A percentile compares a stretch with the other conserved stretches of the same genome.
Evolutionary conservation across 53 echinoderm and acorn worm genomes (phyloP).

Genomic region (Echinometra lucunter): DNA sequence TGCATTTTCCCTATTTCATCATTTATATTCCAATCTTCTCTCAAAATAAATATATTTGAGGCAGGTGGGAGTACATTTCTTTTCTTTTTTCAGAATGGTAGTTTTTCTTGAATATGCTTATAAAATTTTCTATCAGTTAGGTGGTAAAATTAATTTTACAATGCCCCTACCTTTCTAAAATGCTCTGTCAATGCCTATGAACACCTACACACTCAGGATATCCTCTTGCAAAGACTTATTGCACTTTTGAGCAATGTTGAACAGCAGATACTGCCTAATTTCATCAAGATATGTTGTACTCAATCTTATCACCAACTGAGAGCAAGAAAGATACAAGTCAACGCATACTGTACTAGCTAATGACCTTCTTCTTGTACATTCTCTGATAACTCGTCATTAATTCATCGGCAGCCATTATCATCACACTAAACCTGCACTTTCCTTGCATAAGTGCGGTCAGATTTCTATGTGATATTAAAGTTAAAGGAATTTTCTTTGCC

Average conservation of each 20-base stretch:
- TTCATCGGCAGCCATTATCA: background rate
- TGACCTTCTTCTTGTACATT: background rate
- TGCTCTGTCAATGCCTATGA: background rate
- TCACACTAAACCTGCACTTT: background rate
- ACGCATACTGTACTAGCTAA: background rate
- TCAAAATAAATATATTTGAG: too few relatives aligned
- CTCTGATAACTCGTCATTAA: background rate
- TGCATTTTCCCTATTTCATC: too few relatives aligned
- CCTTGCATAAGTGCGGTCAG: background rate
- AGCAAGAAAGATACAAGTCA: background rate
- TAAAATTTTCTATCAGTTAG: too few relatives aligned
- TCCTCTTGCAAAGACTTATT: background rate
- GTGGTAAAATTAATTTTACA: too few relatives aligned
- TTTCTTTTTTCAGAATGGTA: too few relatives aligned
- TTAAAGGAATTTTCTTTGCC: background rate
- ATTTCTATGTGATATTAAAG: background rate
- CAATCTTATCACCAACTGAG: background rate
- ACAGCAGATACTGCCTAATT: background rate
- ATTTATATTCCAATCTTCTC: too few relatives aligned
- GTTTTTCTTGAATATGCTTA: too few relatives aligned
- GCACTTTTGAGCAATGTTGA: slow-evolving; percentile 23
- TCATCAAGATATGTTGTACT: background rate
- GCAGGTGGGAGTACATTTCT: too few relatives aligned
- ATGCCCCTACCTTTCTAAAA: too few relatives aligned
- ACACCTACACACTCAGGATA: background rate